Conservation (phyloP, 2,113 vertebrate genomes). For the Sturnus vulgaris region DNA sequence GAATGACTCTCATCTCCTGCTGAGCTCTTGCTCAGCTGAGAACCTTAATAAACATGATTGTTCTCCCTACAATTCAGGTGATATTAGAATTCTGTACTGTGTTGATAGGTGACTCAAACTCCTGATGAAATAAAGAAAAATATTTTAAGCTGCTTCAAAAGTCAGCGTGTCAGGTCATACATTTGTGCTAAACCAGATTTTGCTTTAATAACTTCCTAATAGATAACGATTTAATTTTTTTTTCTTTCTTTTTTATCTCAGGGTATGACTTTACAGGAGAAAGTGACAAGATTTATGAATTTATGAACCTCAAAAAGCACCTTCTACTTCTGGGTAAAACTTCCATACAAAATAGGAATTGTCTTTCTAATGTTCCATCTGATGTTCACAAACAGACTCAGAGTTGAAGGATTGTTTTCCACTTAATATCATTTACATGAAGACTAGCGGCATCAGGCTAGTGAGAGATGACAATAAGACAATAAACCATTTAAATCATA, state of each 20-base stretch:
- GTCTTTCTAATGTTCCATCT: background rate
- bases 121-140: background rate
- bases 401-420: background rate
- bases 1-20: background rate
- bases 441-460: background rate
- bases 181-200: background rate
- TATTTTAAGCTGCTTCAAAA: background rate
- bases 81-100: background rate
- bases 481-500: background rate
- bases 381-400: background rate
- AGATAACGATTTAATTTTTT: background rate
- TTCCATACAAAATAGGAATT: background rate
- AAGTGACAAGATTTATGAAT: background rate
- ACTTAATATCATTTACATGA: background rate
- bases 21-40: background rate
- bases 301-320: background rate
- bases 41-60: background rate
- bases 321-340: background rate
- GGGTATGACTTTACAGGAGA: background rate
- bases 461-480: background rate
- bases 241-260: background rate
- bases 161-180: background rate
- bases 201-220: constrained; percentile 1
- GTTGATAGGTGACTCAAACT: background rate
- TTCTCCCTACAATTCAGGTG: background rate